A percentile compares a stretch with the other conserved stretches of the same genome.
Conservation (phyloP, 1,140 invertebrate genomes). For the Homalodisca vitripennis region DNA sequence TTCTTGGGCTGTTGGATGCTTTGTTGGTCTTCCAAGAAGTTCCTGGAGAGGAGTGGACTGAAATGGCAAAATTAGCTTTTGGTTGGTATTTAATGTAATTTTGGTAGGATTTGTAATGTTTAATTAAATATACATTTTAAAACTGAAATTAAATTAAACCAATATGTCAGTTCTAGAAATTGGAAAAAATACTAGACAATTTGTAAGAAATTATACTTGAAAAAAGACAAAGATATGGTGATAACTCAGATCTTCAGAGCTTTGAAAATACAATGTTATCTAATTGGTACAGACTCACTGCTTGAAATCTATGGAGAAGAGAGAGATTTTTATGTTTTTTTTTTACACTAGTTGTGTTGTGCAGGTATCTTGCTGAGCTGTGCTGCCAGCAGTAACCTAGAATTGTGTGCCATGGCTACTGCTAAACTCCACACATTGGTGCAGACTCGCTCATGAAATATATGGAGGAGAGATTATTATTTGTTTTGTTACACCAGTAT, state of each 20-base stretch:
- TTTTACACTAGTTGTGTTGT: conserved; percentile 43
- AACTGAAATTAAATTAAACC: no score
- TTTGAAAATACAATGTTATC: background rate
- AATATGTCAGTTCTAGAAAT: no score
- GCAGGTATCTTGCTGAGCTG: conserved; percentile 54
- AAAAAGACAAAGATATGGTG: no score
- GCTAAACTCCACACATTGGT: conserved; percentile 59
- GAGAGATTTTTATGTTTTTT: conserved; percentile 52
- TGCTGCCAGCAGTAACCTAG: conserved; percentile 54
- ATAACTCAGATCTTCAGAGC: background rate
- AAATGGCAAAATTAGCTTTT: conserved; percentile 57
- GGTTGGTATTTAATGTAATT: conserved; percentile 39
- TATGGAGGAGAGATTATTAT: conserved; percentile 56
- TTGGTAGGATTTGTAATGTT: no score
- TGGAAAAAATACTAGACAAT: no score
- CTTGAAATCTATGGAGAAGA: conserved; percentile 54
- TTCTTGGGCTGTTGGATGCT: conserved; percentile 55
- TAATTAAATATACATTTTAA: no score
- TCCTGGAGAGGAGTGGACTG: conserved; percentile 55
- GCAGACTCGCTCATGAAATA: conserved; percentile 55
- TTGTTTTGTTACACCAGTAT: conserved; percentile 51
- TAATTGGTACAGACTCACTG: conserved; percentile 55
- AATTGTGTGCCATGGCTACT: conserved; percentile 59
- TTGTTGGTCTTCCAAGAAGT: conserved; percentile 56
- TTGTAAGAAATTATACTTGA: no score